Conservation (phyloP, 30 jellyfish, hydroid and myxozoan genomes). For the Chironex yamaguchii region DNA sequence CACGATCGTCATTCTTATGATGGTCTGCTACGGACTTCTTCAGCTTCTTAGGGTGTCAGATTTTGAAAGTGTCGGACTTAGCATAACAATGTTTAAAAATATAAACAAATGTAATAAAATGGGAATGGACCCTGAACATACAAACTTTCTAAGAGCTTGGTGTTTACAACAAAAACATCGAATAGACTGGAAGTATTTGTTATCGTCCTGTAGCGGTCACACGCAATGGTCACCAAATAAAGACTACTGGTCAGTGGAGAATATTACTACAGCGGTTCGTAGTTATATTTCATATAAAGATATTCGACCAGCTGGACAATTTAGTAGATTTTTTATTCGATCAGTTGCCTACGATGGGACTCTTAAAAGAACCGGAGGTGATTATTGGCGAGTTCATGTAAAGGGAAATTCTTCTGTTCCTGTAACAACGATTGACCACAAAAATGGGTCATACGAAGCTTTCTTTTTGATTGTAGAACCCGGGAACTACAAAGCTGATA, state of each 20-base stretch:
- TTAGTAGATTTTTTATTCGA: constrained; percentile 78
- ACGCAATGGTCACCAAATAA: constrained; percentile 77
- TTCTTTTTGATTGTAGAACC: constrained; percentile 78
- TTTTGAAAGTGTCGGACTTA: too few relatives aligned
- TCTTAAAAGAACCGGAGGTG: constrained; percentile 81
- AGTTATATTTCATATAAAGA: constrained; percentile 71
- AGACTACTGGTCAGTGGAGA: constrained; percentile 55
- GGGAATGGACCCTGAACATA: neutral
- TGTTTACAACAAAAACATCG: constrained; percentile 75
- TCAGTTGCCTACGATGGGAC: constrained; percentile 72
- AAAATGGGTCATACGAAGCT: constrained; percentile 89
- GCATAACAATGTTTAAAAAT: too few relatives aligned
- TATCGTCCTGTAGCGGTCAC: constrained; percentile 64
- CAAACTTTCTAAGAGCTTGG: constrained; percentile 67
- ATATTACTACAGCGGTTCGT: constrained; percentile 63
- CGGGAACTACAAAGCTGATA: constrained; percentile 74
- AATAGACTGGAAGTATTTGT: constrained; percentile 60
- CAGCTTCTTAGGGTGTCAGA: neutral
- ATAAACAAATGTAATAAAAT: neutral
- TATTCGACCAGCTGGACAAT: constrained; percentile 87
- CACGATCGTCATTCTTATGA: neutral
- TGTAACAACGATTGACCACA: constrained; percentile 81
- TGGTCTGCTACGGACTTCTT: neutral
- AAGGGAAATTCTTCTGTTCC: constrained; percentile 90
- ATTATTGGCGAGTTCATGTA: constrained; percentile 85